A percentile compares a stretch with the other conserved stretches of the same genome.
These are phyloP conservation scores for Caenorhabditis wallacei DNA, from an alignment of 2,888 invertebrate species.

Conservation along the genomic window DNA sequence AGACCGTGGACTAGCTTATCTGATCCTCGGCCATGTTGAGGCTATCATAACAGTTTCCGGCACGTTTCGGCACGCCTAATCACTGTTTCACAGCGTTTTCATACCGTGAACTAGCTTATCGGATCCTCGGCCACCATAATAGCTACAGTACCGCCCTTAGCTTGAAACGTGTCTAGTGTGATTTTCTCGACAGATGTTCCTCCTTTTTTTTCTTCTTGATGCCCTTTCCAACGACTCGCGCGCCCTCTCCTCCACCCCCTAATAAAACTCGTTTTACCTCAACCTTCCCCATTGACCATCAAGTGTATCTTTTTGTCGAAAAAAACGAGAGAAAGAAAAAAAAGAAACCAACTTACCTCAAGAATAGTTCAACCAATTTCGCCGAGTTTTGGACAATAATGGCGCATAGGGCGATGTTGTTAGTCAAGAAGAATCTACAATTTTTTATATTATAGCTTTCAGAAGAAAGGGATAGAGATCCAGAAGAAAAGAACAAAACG, in stretches of 20 bases:
- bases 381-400: conserved; percentile 61
- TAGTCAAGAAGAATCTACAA: conserved; percentile 44
- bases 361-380: conserved; percentile 59
- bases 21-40: too few species aligned
- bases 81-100: too few species aligned
- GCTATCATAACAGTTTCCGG: too few species aligned
- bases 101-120: too few species aligned
- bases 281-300: conserved; percentile 29
- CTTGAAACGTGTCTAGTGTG: too few species aligned
- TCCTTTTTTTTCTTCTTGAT: conserved; percentile 12
- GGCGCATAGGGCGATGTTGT: conserved; percentile 58
- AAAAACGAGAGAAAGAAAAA: background rate
- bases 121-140: too few species aligned
- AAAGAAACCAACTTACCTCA: conserved; percentile 39
- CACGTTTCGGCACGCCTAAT: too few species aligned
- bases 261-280: conserved; percentile 50
- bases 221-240: conserved; percentile 51
- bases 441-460: too few species aligned
- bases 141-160: too few species aligned
- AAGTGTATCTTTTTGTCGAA: background rate
- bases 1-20: too few species aligned
- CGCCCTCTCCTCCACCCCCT: too few species aligned
- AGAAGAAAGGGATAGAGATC: conserved; percentile 6
- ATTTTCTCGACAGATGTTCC: conserved; percentile 42
- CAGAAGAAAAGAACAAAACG: too few species aligned